Conservation (phyloP, 2,113 vertebrate genomes). For the Pontoporia blainvillei region DNA sequence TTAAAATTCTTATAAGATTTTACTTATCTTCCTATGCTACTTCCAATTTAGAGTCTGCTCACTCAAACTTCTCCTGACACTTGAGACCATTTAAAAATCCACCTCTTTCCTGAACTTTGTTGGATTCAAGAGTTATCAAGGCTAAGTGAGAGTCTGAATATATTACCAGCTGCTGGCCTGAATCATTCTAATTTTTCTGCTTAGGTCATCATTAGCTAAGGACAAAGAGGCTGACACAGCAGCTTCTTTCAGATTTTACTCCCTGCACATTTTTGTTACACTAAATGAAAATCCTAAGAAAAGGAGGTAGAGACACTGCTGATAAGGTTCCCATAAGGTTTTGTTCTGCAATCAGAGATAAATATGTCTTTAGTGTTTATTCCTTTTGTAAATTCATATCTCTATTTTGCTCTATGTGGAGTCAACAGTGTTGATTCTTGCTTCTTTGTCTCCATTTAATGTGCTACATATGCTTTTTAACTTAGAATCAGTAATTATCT, state of each 20-base stretch:
- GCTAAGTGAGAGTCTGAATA: background rate
- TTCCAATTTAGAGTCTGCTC: background rate
- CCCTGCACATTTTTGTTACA: background rate
- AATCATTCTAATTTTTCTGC: constrained; percentile 34
- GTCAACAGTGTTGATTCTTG: constrained; percentile 32
- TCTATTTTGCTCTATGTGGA: constrained; percentile 23
- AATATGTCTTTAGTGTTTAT: background rate
- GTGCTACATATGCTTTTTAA: constrained; percentile 34
- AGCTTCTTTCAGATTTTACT: constrained; percentile 26
- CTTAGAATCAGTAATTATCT: constrained; percentile 36
- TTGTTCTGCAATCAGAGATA: constrained; percentile 11
- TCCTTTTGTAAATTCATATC: background rate
- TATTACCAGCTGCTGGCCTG: background rate
- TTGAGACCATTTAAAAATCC: constrained; percentile 3
- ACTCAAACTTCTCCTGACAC: background rate
- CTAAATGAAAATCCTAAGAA: constrained; percentile 49
- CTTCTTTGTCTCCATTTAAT: constrained; percentile 45
- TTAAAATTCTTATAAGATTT: background rate
- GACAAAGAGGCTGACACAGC: constrained; percentile 22
- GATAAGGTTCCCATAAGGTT: background rate
- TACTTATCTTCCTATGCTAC: background rate
- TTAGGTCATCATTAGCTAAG: constrained; percentile 32
- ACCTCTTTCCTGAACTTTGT: background rate
- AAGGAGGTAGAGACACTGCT: background rate
- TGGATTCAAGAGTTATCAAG: background rate